These are phyloP conservation scores for Pampusana beccarii DNA, from an alignment of 2,113 vertebrate genomes.

Conservation along the genomic window DNA sequence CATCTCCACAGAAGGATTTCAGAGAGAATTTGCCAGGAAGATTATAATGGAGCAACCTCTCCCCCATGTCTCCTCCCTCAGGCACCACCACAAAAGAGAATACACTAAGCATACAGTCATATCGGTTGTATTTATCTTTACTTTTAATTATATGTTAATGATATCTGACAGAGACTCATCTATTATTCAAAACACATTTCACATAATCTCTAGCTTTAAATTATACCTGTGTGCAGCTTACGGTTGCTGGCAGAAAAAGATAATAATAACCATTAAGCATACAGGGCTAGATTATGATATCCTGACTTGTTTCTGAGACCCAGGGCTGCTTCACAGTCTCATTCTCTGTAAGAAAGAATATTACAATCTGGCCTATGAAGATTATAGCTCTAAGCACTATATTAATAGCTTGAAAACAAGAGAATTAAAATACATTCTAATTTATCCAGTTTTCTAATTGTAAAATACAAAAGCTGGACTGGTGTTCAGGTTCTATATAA, in stretches of 20 bases:
- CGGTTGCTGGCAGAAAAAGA: not conserved
- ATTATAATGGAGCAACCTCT: not conserved
- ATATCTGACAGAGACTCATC: not conserved
- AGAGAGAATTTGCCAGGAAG: not conserved
- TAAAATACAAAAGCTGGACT: not conserved
- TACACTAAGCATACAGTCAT: not conserved
- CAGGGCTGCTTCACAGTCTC: not conserved
- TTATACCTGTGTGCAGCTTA: constrained; percentile 30
- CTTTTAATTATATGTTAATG: constrained; percentile 32
- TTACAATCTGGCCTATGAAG: not conserved
- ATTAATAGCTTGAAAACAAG: not conserved
- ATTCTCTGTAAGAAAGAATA: not conserved
- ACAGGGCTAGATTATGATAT: not conserved
- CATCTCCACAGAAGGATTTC: not conserved
- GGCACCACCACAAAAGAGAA: not conserved
- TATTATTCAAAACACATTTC: constrained; percentile 29
- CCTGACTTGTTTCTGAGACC: not conserved
- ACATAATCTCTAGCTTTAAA: not conserved
- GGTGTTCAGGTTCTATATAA: rapidly evolving
- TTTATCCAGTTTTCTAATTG: not conserved
- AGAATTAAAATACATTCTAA: not conserved
- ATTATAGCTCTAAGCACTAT: not conserved
- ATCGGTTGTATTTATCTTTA: not conserved
- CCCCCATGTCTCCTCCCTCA: not conserved
- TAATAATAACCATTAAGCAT: not conserved